Evolutionary conservation across 2,888 invertebrate genomes (phyloP).

Genomic region (Leptopterna dolabrata): DNA sequence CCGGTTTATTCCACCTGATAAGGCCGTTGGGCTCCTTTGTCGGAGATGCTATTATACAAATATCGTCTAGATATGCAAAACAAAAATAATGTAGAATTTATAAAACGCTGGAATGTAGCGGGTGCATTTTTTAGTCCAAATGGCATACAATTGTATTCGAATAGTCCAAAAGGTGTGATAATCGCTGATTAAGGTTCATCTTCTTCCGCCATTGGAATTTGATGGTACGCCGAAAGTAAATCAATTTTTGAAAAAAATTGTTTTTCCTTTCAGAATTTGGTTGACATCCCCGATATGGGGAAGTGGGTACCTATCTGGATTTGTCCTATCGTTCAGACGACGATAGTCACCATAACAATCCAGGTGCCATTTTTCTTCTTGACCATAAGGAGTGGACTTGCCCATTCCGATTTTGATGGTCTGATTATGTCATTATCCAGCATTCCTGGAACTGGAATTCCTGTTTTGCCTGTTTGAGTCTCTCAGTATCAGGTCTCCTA

Average conservation of each 20-base stretch:
- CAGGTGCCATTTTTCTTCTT: conserved; percentile 63
- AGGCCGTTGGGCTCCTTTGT: no score
- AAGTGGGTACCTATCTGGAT: conserved; percentile 65
- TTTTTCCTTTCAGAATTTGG: conserved; percentile 59
- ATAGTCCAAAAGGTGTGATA: no score
- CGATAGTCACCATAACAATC: conserved; percentile 67
- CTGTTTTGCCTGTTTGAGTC: conserved; percentile 59
- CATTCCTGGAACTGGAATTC: conserved; percentile 64
- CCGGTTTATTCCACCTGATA: no score
- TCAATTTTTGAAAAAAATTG: conserved; percentile 49
- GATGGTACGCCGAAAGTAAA: no score
- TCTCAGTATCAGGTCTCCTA: conserved; percentile 64
- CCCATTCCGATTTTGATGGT: no score
- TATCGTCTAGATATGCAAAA: conserved; percentile 64
- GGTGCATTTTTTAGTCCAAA: no score
- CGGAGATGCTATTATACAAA: no score
- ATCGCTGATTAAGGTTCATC: conserved; percentile 36
- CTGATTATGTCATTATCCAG: no score
- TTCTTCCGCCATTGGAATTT: conserved; percentile 31
- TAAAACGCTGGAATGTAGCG: conserved; percentile 63
- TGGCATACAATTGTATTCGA: no score
- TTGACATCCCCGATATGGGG: conserved; percentile 65
- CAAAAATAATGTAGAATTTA: conserved; percentile 61
- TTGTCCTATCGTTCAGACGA: no score
- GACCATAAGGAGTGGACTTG: conserved; percentile 64